These are phyloP conservation scores for Equus quagga DNA, from an alignment of 2,113 vertebrate species.

Conservation along the genomic window DNA sequence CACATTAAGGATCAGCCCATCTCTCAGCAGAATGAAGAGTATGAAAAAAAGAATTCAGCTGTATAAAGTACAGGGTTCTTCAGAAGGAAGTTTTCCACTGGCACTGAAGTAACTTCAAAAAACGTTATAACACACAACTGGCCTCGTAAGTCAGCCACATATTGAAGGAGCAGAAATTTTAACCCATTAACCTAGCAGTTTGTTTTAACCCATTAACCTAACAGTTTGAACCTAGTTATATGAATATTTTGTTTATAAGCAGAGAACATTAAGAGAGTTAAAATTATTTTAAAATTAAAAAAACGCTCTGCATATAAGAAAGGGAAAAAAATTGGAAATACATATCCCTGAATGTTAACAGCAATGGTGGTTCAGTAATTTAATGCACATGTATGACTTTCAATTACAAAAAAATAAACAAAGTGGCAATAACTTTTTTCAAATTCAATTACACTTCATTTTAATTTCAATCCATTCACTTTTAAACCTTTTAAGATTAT, in stretches of 20 bases:
- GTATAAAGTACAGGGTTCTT: neutral
- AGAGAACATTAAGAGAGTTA: neutral
- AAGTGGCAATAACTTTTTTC: constrained; percentile 51
- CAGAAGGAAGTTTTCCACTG: neutral
- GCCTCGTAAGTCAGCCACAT: neutral
- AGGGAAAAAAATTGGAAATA: neutral
- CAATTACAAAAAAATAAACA: constrained; percentile 31
- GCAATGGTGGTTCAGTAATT: constrained; percentile 16
- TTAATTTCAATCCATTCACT: constrained; percentile 56
- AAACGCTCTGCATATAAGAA: neutral
- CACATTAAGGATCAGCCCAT: neutral
- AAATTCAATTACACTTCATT: constrained; percentile 54
- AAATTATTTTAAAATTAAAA: neutral
- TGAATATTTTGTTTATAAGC: constrained; percentile 49
- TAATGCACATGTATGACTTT: neutral
- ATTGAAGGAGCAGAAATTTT: constrained; percentile 45
- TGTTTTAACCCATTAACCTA: neutral
- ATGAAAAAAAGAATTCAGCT: constrained; percentile 29
- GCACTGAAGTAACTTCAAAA: neutral
- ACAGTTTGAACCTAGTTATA: neutral
- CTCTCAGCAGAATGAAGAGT: neutral
- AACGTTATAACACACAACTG: constrained; percentile 29
- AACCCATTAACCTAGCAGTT: neutral
- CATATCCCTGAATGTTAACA: constrained; percentile 4
- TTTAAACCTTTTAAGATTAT: constrained; percentile 48